These are phyloP conservation scores for Antrozous pallidus DNA, from an alignment of 2,797 vertebrate genomes.

Conservation along the genomic window DNA sequence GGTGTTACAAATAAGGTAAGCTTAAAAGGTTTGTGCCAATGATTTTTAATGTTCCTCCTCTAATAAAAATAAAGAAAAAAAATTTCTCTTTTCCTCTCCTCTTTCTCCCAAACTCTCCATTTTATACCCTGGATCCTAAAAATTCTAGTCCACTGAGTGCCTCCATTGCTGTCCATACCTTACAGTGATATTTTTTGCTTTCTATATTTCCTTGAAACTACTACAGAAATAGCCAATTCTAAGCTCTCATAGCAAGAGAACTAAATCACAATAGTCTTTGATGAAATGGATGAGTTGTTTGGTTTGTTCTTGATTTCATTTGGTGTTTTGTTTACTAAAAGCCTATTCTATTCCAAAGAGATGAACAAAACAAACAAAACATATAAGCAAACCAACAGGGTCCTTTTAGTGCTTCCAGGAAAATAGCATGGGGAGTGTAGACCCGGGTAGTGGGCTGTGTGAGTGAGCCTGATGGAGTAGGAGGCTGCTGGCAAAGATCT, in stretches of 20 bases:
- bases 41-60: neutral
- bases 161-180: neutral
- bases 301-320: neutral
- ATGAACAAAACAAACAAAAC: neutral
- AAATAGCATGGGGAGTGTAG: neutral
- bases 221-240: neutral
- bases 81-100: neutral
- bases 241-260: neutral
- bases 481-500: neutral
- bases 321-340: neutral
- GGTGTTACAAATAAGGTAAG: conserved; percentile 46
- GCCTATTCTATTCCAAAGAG: neutral
- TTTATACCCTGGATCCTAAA: neutral
- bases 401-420: neutral
- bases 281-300: neutral
- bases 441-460: neutral
- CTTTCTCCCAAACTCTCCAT: no score
- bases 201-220: neutral
- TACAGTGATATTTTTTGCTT: neutral
- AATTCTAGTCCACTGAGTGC: neutral
- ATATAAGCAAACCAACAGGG: neutral
- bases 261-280: neutral
- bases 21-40: neutral
- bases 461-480: neutral
- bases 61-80: neutral